Conservation (phyloP, 2,113 vertebrate genomes). For the Glareola pratincola region DNA sequence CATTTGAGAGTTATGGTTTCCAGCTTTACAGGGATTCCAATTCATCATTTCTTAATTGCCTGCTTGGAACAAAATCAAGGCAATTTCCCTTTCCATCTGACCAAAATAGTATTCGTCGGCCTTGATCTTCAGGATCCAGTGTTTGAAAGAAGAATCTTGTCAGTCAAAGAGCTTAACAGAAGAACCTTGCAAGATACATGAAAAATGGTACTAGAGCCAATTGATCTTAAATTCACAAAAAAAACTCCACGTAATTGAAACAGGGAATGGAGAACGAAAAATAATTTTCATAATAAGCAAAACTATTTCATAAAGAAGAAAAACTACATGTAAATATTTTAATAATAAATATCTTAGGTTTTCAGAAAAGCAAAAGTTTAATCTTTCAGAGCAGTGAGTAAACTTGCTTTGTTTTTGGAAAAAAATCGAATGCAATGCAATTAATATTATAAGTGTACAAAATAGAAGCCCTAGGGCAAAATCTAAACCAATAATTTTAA, state of each 20-base stretch:
- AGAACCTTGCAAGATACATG: background rate
- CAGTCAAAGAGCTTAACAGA: background rate
- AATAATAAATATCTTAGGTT: background rate
- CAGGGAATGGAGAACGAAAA: background rate
- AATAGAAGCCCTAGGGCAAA: background rate
- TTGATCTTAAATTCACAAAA: background rate
- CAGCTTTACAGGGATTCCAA: conserved; percentile 54
- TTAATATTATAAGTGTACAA: background rate
- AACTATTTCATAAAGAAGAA: background rate
- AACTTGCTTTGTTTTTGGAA: background rate
- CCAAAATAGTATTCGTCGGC: conserved; percentile 7
- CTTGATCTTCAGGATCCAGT: conserved; percentile 25
- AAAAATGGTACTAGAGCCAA: background rate
- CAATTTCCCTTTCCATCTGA: conserved; percentile 68
- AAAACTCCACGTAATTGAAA: background rate
- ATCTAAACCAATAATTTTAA: background rate
- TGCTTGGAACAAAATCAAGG: conserved; percentile 73
- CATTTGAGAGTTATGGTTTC: conserved; percentile 56
- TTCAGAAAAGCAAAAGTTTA: background rate
- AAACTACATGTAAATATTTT: background rate
- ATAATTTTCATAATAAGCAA: background rate
- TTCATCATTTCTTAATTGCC: conserved; percentile 75
- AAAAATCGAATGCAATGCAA: background rate
- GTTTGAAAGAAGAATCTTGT: background rate
- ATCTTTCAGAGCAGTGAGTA: background rate